phyloP scores from a whole-genome alignment of 2,113 vertebrate genomes.

The Nothoprocta pentlandii region DNA sequence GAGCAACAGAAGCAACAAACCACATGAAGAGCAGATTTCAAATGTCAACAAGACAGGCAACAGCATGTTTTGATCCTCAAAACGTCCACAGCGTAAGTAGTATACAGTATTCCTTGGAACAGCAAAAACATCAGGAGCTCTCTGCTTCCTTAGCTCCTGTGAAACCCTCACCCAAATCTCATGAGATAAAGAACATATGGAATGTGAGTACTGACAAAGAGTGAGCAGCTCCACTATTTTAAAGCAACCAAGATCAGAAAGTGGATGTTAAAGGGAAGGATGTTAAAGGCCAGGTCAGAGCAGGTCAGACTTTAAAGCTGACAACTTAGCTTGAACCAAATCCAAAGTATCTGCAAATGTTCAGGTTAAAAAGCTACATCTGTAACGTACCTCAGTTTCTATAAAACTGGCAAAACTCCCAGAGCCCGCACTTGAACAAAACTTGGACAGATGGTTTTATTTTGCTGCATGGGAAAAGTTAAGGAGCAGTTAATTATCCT shows the following conservation, averaged over 20 bases:
- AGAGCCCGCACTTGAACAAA: background rate
- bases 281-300: background rate
- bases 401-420: background rate
- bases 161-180: background rate
- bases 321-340: constrained; percentile 3
- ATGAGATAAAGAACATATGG: background rate
- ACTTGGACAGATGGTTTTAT: background rate
- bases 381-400: background rate
- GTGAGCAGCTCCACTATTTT: background rate
- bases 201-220: background rate
- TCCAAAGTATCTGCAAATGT: background rate
- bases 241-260: background rate
- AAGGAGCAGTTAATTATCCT: background rate
- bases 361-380: background rate
- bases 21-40: background rate
- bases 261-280: background rate
- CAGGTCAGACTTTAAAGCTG: background rate
- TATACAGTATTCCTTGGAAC: background rate
- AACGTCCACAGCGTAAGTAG: background rate
- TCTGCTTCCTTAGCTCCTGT: background rate
- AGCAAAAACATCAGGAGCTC: background rate
- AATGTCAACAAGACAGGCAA: background rate
- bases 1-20: background rate
- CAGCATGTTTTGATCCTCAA: background rate
- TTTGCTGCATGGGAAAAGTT: background rate